phyloP scores from a whole-genome alignment of 2,113 vertebrate species.

The Pygoscelis antarcticus region DNA sequence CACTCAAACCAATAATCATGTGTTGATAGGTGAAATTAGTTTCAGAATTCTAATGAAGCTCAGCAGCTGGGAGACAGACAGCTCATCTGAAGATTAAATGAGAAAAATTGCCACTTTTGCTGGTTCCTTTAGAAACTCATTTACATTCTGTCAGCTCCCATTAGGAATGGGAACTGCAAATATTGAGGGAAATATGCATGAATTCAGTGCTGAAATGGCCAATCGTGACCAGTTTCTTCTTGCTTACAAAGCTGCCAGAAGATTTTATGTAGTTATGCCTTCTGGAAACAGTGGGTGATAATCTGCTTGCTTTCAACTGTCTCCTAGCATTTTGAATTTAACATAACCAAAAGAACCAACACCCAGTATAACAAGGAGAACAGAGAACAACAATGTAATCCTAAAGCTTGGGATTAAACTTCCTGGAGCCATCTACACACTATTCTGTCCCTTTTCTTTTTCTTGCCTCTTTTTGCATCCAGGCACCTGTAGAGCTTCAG shows the following conservation, averaged over 20 bases:
- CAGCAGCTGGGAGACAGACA: constrained; percentile 85
- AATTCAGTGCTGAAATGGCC: constrained; percentile 70
- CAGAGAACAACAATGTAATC: background rate
- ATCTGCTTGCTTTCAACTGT: constrained; percentile 67
- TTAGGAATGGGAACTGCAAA: constrained; percentile 80
- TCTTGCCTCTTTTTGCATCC: background rate
- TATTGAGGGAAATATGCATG: constrained; percentile 76
- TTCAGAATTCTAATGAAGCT: constrained; percentile 82
- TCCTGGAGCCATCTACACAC: background rate
- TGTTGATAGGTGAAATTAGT: constrained; percentile 81
- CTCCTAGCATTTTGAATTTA: constrained; percentile 21
- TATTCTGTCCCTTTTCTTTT: background rate
- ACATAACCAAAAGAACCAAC: background rate
- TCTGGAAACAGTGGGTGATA: constrained; percentile 71
- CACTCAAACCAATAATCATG: constrained; percentile 79
- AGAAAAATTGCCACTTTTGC: constrained; percentile 93
- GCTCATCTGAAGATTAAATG: constrained; percentile 92
- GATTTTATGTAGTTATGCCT: constrained; percentile 71
- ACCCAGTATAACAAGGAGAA: background rate
- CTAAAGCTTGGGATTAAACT: background rate
- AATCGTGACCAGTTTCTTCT: constrained; percentile 72
- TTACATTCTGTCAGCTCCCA: constrained; percentile 96
- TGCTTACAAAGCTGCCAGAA: constrained; percentile 73
- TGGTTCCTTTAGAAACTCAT: constrained; percentile 92
- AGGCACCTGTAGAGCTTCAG: background rate